Percentiles rank a stretch among this genome's conserved stretches.
These are phyloP conservation scores for Deroptyus accipitrinus DNA, from an alignment of 2,113 vertebrate genomes.

Conservation along the genomic window DNA sequence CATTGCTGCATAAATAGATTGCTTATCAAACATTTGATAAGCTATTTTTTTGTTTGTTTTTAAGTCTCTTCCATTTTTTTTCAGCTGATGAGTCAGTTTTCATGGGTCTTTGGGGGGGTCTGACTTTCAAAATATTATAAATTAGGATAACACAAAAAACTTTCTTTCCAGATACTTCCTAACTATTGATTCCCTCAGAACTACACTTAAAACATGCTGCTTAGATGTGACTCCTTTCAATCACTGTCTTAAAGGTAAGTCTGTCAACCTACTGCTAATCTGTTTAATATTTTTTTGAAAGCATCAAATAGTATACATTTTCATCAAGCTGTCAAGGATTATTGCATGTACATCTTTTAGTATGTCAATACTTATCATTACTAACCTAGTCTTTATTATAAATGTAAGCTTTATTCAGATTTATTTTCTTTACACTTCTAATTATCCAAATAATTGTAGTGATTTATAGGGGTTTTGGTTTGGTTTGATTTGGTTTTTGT, in stretches of 20 bases:
- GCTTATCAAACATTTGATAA: neutral
- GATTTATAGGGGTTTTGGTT: neutral
- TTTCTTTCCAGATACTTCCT: neutral
- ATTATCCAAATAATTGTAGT: neutral
- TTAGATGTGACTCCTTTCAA: neutral
- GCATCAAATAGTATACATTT: neutral
- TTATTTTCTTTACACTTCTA: neutral
- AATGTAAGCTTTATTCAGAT: neutral
- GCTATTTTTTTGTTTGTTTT: neutral
- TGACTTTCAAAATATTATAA: neutral
- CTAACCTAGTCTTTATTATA: neutral
- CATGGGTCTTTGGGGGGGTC: neutral
- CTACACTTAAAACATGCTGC: neutral
- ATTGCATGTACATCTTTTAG: neutral
- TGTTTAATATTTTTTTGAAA: neutral
- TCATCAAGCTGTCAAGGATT: neutral
- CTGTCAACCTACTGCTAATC: neutral
- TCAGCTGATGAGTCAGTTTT: neutral
- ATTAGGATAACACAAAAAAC: neutral
- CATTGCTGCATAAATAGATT: neutral
- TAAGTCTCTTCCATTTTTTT: neutral
- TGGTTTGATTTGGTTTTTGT: neutral
- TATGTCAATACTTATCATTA: neutral
- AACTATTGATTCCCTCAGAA: neutral
- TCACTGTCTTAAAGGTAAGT: neutral